phyloP scores from a whole-genome alignment of 2,113 vertebrate genomes.

The Ictidomys tridecemlineatus region DNA sequence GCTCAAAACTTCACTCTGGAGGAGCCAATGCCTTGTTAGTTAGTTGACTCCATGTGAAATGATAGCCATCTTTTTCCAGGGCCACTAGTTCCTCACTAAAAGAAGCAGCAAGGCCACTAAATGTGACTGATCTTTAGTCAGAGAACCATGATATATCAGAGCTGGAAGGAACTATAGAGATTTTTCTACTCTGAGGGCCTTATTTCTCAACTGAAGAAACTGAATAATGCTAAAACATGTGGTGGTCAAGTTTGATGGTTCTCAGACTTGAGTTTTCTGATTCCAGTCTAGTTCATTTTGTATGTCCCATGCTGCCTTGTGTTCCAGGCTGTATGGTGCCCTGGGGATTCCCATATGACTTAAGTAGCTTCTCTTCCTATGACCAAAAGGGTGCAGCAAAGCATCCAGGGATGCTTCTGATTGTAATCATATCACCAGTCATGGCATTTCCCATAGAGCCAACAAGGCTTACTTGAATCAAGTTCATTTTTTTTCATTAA shows the following conservation, averaged over 20 bases:
- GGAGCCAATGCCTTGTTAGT: neutral
- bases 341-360: neutral
- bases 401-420: neutral
- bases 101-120: neutral
- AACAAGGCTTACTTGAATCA: neutral
- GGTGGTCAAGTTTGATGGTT: neutral
- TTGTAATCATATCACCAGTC: neutral
- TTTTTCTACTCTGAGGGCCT: constrained; percentile 12
- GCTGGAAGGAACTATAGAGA: neutral
- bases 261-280: constrained; percentile 25
- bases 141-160: neutral
- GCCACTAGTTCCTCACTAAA: neutral
- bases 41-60: neutral
- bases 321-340: neutral
- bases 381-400: neutral
- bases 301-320: neutral
- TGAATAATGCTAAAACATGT: constrained; percentile 5
- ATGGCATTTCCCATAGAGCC: neutral
- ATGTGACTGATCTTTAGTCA: neutral
- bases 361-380: neutral
- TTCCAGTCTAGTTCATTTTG: constrained; percentile 26
- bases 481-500: neutral
- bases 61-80: neutral
- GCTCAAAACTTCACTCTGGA: neutral
- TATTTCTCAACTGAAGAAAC: constrained; percentile 50